These are phyloP conservation scores for Notarius quadriscutis DNA, from an alignment of 2,113 vertebrate species.

Conservation along the genomic window DNA sequence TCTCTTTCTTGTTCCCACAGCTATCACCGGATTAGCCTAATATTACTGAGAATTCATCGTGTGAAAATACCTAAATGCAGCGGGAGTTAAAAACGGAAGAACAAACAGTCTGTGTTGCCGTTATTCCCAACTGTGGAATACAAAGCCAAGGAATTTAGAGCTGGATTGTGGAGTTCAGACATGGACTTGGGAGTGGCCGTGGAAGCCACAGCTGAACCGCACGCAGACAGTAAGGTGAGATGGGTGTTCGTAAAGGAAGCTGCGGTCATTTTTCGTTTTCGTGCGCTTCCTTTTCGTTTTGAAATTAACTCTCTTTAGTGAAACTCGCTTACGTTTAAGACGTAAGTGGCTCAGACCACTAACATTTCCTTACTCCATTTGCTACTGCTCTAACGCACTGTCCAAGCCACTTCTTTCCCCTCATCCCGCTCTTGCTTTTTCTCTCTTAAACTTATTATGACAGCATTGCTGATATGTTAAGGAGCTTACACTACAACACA, in stretches of 20 bases:
- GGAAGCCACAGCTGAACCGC: conserved; percentile 74
- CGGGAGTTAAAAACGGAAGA: conserved; percentile 45
- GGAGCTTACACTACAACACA: too few relatives aligned
- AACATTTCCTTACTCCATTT: background rate
- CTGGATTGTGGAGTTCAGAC: conserved; percentile 63
- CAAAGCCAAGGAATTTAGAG: conserved; percentile 51
- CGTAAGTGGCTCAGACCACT: background rate
- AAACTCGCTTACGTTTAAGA: background rate
- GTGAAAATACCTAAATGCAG: conserved; percentile 43
- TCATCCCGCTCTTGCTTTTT: background rate
- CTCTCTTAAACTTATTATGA: background rate
- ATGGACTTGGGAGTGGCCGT: conserved; percentile 82
- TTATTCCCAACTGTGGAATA: conserved; percentile 48
- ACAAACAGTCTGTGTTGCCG: background rate
- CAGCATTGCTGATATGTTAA: background rate
- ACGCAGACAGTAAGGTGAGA: conserved; percentile 82
- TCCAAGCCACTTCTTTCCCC: background rate
- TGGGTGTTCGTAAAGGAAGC: background rate
- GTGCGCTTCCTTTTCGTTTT: background rate
- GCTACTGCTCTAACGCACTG: background rate
- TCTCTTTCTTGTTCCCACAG: background rate
- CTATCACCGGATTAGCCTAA: conserved; percentile 37
- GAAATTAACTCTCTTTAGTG: conserved; percentile 15
- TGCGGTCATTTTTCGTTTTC: background rate
- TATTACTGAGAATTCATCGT: conserved; percentile 37